Percentiles rank a stretch among this genome's conserved stretches.
These are phyloP conservation scores for Gnathonemus longibarbis DNA, from an alignment of 2,113 vertebrate genomes.

Conservation along the genomic window DNA sequence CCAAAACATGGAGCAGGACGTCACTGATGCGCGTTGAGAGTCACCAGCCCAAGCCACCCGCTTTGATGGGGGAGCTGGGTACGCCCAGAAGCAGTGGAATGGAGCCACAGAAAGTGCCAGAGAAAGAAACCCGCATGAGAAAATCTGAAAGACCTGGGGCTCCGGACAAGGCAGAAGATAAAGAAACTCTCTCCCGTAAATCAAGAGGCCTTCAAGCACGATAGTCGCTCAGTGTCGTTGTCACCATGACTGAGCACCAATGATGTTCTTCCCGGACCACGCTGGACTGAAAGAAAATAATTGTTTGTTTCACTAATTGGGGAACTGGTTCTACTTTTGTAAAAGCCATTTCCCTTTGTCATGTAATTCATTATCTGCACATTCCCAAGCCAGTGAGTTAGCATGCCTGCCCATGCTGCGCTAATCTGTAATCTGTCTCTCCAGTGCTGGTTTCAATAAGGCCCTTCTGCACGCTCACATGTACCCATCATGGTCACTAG, in stretches of 20 bases:
- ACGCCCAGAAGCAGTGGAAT: neutral
- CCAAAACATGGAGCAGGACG: neutral
- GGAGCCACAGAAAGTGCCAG: neutral
- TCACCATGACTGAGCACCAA: neutral
- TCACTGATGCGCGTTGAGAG: neutral
- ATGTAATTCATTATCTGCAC: neutral
- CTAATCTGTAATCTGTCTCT: neutral
- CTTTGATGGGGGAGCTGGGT: neutral
- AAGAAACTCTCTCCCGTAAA: neutral
- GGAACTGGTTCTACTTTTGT: neutral
- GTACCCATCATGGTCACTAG: neutral
- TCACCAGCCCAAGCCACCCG: neutral
- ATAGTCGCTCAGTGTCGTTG: neutral
- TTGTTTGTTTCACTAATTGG: neutral
- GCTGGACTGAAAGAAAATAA: neutral
- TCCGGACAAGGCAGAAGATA: neutral
- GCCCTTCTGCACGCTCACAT: neutral
- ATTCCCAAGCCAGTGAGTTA: neutral
- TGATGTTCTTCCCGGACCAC: neutral
- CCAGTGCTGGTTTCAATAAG: neutral
- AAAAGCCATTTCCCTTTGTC: conserved; percentile 1
- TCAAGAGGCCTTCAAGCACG: neutral
- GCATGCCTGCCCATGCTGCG: neutral
- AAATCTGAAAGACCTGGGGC: neutral
- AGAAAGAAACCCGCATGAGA: neutral